phyloP scores from a whole-genome alignment of 2,888 invertebrate species.

The Macrophya annulata region DNA sequence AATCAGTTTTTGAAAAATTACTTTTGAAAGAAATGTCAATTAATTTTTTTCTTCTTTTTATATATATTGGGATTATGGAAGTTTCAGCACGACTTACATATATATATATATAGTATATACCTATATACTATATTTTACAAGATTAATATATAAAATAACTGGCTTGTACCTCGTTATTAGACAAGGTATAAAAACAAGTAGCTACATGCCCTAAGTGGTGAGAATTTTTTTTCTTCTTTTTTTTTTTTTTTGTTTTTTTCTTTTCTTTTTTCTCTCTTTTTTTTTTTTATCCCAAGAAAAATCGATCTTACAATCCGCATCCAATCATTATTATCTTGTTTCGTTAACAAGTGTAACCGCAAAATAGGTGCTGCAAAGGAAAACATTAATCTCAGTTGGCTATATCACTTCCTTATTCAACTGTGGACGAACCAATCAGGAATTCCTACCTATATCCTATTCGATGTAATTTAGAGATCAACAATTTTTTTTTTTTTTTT shows the following conservation, averaged over 20 bases:
- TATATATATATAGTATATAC: not conserved
- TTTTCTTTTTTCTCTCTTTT: not conserved
- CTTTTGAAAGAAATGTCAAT: too few relatives aligned
- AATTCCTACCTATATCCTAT: not conserved
- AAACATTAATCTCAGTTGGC: not conserved
- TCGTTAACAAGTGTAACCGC: constrained; percentile 35
- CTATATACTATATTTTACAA: not conserved
- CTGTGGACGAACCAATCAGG: not conserved
- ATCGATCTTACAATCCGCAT: constrained; percentile 27
- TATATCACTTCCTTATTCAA: not conserved
- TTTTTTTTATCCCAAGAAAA: not conserved
- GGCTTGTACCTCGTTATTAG: constrained; percentile 21
- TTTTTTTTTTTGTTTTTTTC: not conserved
- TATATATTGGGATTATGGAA: not conserved
- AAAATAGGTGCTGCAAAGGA: not conserved
- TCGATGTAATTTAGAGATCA: not conserved
- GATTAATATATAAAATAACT: not conserved
- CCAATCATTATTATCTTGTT: constrained; percentile 40
- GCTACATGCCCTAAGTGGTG: not conserved
- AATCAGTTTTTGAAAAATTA: too few relatives aligned
- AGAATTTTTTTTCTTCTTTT: not conserved
- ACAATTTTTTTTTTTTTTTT: not conserved
- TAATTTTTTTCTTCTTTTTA: not conserved
- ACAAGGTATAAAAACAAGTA: constrained; percentile 1
- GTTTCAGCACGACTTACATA: not conserved